Percentiles rank a stretch among this genome's conserved stretches.
Evolutionary conservation across 1,140 invertebrate species (phyloP).

Genomic region (Polypedilum pembai): DNA sequence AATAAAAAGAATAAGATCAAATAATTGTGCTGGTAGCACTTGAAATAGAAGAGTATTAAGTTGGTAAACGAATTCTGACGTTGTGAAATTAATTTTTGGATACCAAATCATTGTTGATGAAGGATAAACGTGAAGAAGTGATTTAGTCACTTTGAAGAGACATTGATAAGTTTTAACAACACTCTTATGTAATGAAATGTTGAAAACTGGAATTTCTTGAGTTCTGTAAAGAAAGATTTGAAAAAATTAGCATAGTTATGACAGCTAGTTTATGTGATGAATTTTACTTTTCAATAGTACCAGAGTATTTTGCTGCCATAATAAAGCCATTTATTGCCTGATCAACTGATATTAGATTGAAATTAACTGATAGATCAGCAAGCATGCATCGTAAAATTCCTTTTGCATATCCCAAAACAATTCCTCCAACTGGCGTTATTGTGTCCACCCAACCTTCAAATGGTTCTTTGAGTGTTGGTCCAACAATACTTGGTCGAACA

Average conservation of each 20-base stretch:
- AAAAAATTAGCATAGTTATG: too few relatives aligned
- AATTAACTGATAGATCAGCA: slow-evolving; percentile 53
- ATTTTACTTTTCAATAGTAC: slow-evolving; percentile 46
- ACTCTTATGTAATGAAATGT: slow-evolving; percentile 60
- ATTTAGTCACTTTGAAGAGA: slow-evolving; percentile 62
- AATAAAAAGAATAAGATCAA: slow-evolving; percentile 73
- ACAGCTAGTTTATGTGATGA: too few relatives aligned
- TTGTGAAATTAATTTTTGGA: slow-evolving; percentile 69
- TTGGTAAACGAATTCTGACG: slow-evolving; percentile 60
- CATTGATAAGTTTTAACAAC: slow-evolving; percentile 74
- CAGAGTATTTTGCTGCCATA: slow-evolving; percentile 56
- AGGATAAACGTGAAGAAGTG: slow-evolving; percentile 62
- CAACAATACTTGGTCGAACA: slow-evolving; percentile 63
- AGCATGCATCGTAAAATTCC: slow-evolving; percentile 81
- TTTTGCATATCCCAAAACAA: slow-evolving; percentile 52
- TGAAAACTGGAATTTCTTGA: slow-evolving; percentile 63
- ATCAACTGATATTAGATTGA: slow-evolving; percentile 84
- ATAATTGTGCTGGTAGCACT: slow-evolving; percentile 75
- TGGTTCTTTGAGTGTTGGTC: slow-evolving; percentile 57
- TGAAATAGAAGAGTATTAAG: slow-evolving; percentile 75
- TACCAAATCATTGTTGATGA: slow-evolving; percentile 87
- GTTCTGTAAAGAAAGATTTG: too few relatives aligned
- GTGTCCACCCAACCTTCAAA: slow-evolving; percentile 84
- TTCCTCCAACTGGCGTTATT: too few relatives aligned
- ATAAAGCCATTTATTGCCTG: slow-evolving; percentile 74